phyloP scores from a whole-genome alignment of 2,797 vertebrate genomes.

The Clarias pachynema region DNA sequence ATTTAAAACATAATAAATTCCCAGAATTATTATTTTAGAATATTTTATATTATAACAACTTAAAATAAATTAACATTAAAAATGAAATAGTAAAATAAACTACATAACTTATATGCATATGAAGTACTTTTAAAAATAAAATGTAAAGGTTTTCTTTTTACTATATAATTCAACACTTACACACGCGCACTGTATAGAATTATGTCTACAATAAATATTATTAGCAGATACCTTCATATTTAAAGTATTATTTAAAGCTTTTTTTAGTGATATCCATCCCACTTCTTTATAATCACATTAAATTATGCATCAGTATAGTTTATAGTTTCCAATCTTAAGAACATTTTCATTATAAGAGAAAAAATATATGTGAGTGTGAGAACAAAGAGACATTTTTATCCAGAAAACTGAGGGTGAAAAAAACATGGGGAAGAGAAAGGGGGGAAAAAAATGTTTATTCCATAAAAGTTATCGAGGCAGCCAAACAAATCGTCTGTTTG shows the following conservation, averaged over 20 bases:
- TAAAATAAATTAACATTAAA: not conserved
- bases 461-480: slow-evolving; percentile 54
- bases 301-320: not conserved
- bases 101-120: not conserved
- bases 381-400: slow-evolving; percentile 21
- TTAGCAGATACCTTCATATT: not conserved
- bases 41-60: not conserved
- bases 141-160: not conserved
- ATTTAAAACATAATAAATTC: not conserved
- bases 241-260: not conserved
- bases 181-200: too few species aligned
- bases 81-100: not conserved
- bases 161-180: not conserved
- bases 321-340: not conserved
- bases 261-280: not conserved
- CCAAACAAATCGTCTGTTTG: slow-evolving; percentile 71
- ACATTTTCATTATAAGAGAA: not conserved
- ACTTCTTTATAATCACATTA: not conserved
- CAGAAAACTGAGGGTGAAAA: slow-evolving; percentile 6
- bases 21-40: not conserved
- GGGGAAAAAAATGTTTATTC: slow-evolving; percentile 55
- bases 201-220: not conserved
- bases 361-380: not conserved
- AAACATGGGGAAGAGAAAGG: not conserved
- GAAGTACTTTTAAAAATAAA: not conserved